These are phyloP conservation scores for Phataginus tricuspis DNA, from an alignment of 2,797 vertebrate genomes.

Conservation along the genomic window DNA sequence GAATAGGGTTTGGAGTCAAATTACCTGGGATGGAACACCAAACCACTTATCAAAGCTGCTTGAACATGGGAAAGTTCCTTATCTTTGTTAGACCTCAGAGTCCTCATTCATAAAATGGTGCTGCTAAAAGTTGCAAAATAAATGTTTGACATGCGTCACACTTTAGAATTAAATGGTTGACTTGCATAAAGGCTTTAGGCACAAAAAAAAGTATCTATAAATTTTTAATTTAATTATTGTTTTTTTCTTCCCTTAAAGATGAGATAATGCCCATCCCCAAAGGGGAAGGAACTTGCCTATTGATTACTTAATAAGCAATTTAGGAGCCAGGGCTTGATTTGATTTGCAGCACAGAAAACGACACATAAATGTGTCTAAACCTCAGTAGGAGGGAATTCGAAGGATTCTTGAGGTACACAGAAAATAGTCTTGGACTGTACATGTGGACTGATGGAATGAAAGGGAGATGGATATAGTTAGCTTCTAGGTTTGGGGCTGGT, in stretches of 20 bases:
- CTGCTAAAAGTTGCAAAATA: not conserved
- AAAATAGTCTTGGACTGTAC: not conserved
- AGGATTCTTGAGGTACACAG: not conserved
- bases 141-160: too few species aligned
- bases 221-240: not conserved
- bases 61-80: not conserved
- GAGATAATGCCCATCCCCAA: not conserved
- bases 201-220: not conserved
- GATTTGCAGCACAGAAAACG: not conserved
- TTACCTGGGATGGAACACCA: not conserved
- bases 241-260: not conserved
- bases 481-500: not conserved
- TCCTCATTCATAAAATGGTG: not conserved
- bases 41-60: not conserved
- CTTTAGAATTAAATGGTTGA: not conserved
- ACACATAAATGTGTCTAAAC: not conserved
- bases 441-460: not conserved
- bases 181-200: not conserved
- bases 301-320: not conserved
- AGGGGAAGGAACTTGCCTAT: not conserved
- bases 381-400: not conserved
- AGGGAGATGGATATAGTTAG: not conserved
- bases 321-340: not conserved
- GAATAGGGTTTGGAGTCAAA: not conserved
- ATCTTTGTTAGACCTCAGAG: not conserved